Evolutionary conservation across 2,888 invertebrate genomes (phyloP), one percentile per base, ranked within the genome.

Genomic region (Scaptomyza flava): DNA sequence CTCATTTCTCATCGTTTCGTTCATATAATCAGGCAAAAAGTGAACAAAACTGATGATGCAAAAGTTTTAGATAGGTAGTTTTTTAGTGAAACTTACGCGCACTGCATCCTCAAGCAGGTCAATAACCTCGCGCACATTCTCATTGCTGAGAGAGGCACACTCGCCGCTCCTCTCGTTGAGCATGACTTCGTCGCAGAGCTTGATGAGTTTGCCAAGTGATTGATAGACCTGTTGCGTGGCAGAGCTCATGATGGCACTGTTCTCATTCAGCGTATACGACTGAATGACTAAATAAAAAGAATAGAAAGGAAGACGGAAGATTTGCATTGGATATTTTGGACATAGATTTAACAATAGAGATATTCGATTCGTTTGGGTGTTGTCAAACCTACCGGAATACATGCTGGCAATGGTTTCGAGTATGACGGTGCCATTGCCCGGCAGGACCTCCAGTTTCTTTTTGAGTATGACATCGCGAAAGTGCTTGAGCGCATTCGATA

Each of bases 381-480:
- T 23, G 23, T 3, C 23, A 23, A 23, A 23, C 27, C 27, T 91
- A 94, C 94, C 94, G 92, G 95, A 95, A 92, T 96, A 96, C 92
- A 97, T 96, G 90, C 96, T 95, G 90, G 97, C 96, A 79, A 98
- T 96, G 60, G 96, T 97, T 92, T 98, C 98, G 91, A 98, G 94
- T 73, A 98, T 96, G 87, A 98, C 96, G 52, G 98, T 98, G 72
- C 98, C 98, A 92, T 98, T 97, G 72, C 97, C 98, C 3, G 98
- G 97, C 83, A 98, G 93, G 94, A 98, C 97, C 93, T 98, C 97
- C 89, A 97, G 93, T 92, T 96, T 98, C 92, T 97, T 95, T 93
- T 97, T 98, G 68, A 96, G 95, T 79, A 98, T 97, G 70, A 98
- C 98, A 93, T 98, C 98, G 86, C 96, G 95, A 92, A 98, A 97